These are phyloP conservation scores for Heliconius hermathena DNA, from an alignment of 1,140 invertebrate species.

Conservation along the genomic window DNA sequence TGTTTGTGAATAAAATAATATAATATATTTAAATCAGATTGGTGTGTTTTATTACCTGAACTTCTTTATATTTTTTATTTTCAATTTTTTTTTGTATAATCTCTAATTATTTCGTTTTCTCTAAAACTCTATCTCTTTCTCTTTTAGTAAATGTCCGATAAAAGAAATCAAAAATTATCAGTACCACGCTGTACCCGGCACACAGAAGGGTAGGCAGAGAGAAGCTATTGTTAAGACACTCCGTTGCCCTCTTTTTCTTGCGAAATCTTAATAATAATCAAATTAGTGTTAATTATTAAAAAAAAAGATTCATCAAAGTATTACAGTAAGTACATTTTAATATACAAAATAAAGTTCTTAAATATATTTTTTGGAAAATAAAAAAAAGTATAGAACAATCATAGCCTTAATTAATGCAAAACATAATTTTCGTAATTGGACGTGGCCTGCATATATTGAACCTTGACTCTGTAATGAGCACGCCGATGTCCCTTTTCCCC, in stretches of 20 bases:
- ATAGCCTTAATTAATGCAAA: not conserved
- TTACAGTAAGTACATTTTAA: not conserved
- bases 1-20: constrained; percentile 4
- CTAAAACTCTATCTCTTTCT: too few species aligned
- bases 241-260: too few species aligned
- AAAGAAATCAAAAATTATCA: too few species aligned
- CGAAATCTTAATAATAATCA: too few species aligned
- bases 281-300: too few species aligned
- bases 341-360: not conserved
- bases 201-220: too few species aligned
- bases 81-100: too few species aligned
- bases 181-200: too few species aligned
- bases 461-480: constrained; percentile 31
- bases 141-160: too few species aligned
- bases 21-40: constrained; percentile 11
- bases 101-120: too few species aligned
- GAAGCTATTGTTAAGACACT: too few species aligned
- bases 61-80: not conserved
- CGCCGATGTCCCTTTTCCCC: constrained; percentile 29
- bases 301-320: too few species aligned
- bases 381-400: not conserved
- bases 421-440: constrained; percentile 3
- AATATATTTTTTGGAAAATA: not conserved
- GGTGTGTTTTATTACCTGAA: not conserved
- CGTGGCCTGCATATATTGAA: constrained; percentile 21